A percentile compares a stretch with the other conserved stretches of the same genome.
These are phyloP conservation scores for Melanotaenia duboulayi DNA, from an alignment of 2,113 vertebrate genomes.

Conservation along the genomic window DNA sequence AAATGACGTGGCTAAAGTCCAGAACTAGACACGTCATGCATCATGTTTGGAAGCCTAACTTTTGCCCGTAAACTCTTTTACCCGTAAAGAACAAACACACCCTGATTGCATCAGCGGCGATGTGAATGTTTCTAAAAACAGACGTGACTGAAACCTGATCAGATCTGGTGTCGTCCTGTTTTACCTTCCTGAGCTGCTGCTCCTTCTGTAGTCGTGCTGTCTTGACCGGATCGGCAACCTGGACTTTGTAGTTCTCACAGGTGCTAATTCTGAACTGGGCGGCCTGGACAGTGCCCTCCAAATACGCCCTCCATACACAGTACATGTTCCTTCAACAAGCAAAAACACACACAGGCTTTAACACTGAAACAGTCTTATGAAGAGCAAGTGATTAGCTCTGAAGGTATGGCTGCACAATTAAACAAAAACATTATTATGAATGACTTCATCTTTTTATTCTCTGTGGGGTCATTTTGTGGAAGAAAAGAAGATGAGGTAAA, in stretches of 20 bases:
- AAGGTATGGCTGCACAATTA: neutral
- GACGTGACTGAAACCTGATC: slow-evolving; percentile 14
- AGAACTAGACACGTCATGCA: neutral
- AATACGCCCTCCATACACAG: slow-evolving; percentile 92
- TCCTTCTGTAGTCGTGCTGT: slow-evolving; percentile 91
- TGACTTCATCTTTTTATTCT: no score
- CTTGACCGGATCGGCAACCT: slow-evolving; percentile 92
- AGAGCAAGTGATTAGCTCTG: neutral
- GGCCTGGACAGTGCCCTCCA: slow-evolving; percentile 92
- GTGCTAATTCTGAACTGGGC: slow-evolving; percentile 90
- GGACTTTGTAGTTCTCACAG: slow-evolving; percentile 93
- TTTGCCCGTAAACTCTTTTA: no score
- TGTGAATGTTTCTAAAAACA: slow-evolving; percentile 1
- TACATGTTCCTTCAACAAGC: slow-evolving; percentile 87
- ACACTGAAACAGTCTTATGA: neutral
- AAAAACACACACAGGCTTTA: neutral
- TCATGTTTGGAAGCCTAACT: neutral
- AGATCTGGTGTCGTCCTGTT: neutral
- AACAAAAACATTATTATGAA: neutral
- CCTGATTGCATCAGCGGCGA: neutral
- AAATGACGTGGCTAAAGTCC: neutral
- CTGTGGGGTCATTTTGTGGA: no score
- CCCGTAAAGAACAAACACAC: neutral
- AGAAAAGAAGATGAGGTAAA: no score
- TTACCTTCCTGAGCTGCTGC: slow-evolving; percentile 93